Evolutionary conservation across 2,888 invertebrate species (phyloP), one percentile per base, ranked within the genome.

Genomic region (Podotricha telesiphe): DNA sequence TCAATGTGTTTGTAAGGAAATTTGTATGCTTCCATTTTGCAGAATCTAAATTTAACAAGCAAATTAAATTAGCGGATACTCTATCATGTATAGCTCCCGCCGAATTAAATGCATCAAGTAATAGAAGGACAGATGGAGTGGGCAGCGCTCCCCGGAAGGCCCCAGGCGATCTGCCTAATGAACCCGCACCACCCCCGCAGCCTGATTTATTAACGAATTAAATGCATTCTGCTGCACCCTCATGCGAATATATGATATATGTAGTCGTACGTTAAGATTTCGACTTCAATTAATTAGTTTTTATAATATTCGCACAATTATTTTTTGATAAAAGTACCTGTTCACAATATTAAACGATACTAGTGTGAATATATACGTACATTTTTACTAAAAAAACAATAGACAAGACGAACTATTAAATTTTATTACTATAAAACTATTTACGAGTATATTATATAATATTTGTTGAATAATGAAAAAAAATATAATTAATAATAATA

Each of bases 201-300:
- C 86, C 91, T 91, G 92, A 93, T 93, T 92, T 93, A 93, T 93
- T 93, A 91, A 93, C 92, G 82, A 92, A 92, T 92, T 92, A 92
- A 93, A 90, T 87, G 93, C 93, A 91, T 91, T 88, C 88, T 88
- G 82, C 81, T 91, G 89, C 92, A 90, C 89, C 90, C 89, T 83
- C 84, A 82, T 86, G 82, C 82, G 86, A 87, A 83, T 83, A 79
- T 75, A 78, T 78, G 77, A 78, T 80, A 77, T 79, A 78, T 74
- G 58, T 73, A 71, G 65, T 72, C 67, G 73, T 74, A 71, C 45
- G 58, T 65, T 62, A 70, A 74, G 67, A 69, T 62, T 68, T 59
- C 62, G 45, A 65, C n/a, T n/a, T 67, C 71, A 70, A 75, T 73
- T 72, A 67, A 58, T 42, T 65, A 58, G 13, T 22, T 47, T n/a